Percentiles rank a stretch among this genome's conserved stretches.
Conservation (phyloP, 2,888 invertebrate species). For the Philaethria dido region DNA sequence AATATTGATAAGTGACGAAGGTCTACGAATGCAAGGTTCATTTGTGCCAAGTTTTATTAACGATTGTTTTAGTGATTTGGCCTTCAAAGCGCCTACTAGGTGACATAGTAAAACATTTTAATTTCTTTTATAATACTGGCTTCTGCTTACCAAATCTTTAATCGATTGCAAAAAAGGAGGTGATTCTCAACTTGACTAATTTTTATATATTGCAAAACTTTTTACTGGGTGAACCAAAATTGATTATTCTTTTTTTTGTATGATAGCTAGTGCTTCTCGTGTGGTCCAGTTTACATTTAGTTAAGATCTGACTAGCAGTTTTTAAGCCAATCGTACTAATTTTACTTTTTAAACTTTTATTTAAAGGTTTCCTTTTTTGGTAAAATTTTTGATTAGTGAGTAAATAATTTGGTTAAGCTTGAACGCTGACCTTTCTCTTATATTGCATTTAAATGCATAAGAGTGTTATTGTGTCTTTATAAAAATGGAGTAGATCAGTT, state of each 20-base stretch:
- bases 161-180: too few species aligned
- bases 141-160: background rate
- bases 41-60: background rate
- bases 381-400: background rate
- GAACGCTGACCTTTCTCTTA: background rate
- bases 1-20: background rate
- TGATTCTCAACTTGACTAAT: too few species aligned
- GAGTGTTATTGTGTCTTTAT: background rate
- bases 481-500: constrained; percentile 13
- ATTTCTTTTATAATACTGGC: background rate
- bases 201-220: too few species aligned
- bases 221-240: too few species aligned
- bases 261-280: too few species aligned
- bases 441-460: background rate
- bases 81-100: background rate
- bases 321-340: too few species aligned
- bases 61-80: background rate
- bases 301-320: too few species aligned
- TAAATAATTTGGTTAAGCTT: background rate
- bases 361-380: too few species aligned
- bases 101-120: background rate
- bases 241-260: too few species aligned
- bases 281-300: too few species aligned
- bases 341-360: too few species aligned
- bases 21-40: background rate